phyloP scores from a whole-genome alignment of 1,140 invertebrate genomes.

The Drosophila mauritiana region DNA sequence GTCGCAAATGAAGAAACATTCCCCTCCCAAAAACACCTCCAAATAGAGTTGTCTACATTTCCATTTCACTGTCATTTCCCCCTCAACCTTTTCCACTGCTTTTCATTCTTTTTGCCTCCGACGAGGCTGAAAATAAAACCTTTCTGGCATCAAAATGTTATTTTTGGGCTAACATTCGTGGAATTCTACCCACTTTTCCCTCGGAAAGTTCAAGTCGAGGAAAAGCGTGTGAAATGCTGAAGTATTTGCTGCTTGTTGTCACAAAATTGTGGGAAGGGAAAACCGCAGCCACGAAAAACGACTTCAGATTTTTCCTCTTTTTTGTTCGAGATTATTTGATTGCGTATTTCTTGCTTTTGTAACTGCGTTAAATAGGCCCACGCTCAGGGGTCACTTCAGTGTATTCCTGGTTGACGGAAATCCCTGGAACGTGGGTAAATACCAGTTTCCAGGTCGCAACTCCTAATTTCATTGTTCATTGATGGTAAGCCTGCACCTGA shows the following conservation, averaged over 20 bases:
- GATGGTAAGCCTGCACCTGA: slow-evolving; percentile 25
- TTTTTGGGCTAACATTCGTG: slow-evolving; percentile 72
- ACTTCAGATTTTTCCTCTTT: slow-evolving; percentile 51
- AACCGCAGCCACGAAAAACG: slow-evolving; percentile 45
- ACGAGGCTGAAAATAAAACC: slow-evolving; percentile 59
- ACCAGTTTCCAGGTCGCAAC: not conserved
- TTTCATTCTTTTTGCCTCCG: slow-evolving; percentile 42
- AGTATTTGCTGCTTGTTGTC: slow-evolving; percentile 64
- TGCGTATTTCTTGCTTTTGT: slow-evolving; percentile 18
- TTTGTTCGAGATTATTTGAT: slow-evolving; percentile 22
- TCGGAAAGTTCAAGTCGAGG: not conserved
- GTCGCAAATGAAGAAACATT: slow-evolving; percentile 58
- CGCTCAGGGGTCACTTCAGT: slow-evolving; percentile 41
- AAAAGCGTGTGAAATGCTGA: slow-evolving; percentile 72
- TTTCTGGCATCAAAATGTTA: slow-evolving; percentile 79
- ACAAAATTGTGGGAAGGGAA: slow-evolving; percentile 29
- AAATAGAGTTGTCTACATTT: slow-evolving; percentile 62
- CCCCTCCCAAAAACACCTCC: slow-evolving; percentile 32
- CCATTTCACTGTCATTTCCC: slow-evolving; percentile 24
- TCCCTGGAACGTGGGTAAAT: not conserved
- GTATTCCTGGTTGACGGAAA: slow-evolving; percentile 28
- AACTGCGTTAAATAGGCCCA: slow-evolving; percentile 47
- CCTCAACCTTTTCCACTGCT: not conserved
- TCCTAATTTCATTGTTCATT: slow-evolving; percentile 52
- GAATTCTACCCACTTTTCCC: slow-evolving; percentile 29